phyloP scores from a whole-genome alignment of 2,797 vertebrate species.

The Rallus crepitans region DNA sequence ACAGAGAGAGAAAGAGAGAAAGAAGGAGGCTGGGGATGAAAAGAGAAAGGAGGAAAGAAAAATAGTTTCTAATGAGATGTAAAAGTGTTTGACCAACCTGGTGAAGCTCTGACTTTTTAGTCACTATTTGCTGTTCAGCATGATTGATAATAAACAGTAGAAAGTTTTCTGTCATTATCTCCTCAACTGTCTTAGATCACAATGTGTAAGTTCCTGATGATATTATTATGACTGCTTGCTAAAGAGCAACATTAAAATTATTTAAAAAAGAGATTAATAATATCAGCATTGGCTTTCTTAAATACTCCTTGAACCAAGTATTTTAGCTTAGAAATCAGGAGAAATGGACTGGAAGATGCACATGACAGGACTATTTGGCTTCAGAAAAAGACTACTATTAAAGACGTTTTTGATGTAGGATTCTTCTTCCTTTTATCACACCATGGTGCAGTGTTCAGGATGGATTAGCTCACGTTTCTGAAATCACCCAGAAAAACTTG shows the following conservation, averaged over 20 bases:
- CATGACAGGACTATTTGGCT: neutral
- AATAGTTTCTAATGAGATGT: neutral
- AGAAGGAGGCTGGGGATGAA: neutral
- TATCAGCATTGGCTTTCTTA: neutral
- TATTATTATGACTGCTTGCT: neutral
- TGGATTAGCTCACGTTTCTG: neutral
- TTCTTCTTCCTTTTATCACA: neutral
- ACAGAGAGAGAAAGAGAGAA: neutral
- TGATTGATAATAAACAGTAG: neutral
- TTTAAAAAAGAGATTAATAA: neutral
- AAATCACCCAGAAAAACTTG: neutral
- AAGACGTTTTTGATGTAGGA: neutral
- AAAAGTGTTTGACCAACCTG: neutral
- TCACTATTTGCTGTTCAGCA: neutral
- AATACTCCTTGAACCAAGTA: neutral
- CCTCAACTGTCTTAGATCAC: neutral
- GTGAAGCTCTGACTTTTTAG: neutral
- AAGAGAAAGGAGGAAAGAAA: neutral
- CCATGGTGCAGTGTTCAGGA: neutral
- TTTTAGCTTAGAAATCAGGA: neutral
- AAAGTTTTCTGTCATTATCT: neutral
- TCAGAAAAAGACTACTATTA: neutral
- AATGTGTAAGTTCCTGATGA: neutral
- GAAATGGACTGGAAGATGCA: neutral
- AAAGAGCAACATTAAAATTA: neutral